Percentiles rank a stretch among this genome's conserved stretches.
Evolutionary conservation across 2,888 invertebrate genomes (phyloP).

Genomic region (Hypsopygia costalis): DNA sequence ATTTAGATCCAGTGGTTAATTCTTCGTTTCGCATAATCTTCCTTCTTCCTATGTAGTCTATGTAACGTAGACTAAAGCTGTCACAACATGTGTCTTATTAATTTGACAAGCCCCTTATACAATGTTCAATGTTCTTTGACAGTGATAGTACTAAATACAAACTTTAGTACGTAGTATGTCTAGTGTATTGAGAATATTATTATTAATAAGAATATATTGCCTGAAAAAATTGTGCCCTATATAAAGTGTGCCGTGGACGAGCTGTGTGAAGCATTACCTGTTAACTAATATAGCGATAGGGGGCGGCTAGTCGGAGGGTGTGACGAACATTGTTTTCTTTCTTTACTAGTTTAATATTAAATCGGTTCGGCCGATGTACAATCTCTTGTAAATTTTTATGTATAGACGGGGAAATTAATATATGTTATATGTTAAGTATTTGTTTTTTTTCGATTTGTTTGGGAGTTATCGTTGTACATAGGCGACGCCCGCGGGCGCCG

Average conservation of each 20-base stretch:
- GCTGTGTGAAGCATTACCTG: conserved; percentile 37
- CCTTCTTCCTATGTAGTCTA: too few relatives aligned
- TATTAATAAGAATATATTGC: conserved; percentile 47
- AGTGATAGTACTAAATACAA: conserved; percentile 64
- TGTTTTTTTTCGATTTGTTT: conserved; percentile 53
- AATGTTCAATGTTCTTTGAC: conserved; percentile 38
- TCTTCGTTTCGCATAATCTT: too few relatives aligned
- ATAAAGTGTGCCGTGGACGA: conserved; percentile 58
- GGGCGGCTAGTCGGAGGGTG: conserved; percentile 33
- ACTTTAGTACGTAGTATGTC: conserved; percentile 51
- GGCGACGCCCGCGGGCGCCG: conserved; percentile 29
- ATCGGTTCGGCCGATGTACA: conserved; percentile 62
- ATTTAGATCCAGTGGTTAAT: too few relatives aligned
- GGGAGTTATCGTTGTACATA: conserved; percentile 51
- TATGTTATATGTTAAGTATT: conserved; percentile 66
- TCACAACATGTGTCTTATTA: conserved; percentile 15
- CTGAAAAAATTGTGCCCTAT: conserved; percentile 70
- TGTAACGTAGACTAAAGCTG: not conserved
- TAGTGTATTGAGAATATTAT: conserved; percentile 24
- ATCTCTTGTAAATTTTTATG: conserved; percentile 76
- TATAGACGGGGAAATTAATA: conserved; percentile 77
- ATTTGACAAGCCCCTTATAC: conserved; percentile 18
- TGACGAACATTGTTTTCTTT: conserved; percentile 34
- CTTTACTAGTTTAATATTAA: conserved; percentile 59
- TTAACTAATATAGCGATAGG: conserved; percentile 23